Base-by-base conservation (phyloP, 2,797 vertebrate genomes). In the Sitta carolinensis region DNA sequence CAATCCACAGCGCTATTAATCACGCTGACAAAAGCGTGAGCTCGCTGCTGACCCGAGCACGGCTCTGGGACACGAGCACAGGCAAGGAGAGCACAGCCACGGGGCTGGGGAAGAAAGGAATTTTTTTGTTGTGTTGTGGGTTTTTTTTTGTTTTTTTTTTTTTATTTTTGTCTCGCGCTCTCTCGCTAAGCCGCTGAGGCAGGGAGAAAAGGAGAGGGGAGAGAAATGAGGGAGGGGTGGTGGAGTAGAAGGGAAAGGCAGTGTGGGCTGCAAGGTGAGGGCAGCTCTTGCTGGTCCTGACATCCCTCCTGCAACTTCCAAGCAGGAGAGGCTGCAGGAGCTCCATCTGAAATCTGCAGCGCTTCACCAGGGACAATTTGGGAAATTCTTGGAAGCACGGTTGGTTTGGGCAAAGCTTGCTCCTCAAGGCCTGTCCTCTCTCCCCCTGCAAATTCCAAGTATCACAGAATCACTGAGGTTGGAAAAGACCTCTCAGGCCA, bases 21-120 rank as follows among this genome's bases (percentile, higher is more conserved):
- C 99, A 99, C 99, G 95, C 98, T 99, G 99, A 99, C 99, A 99
- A 99, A 98, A 98, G 98, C 98, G 97, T 98, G 98, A 98, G 98
- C 98, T 97, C 92, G 95, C 97, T 93, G 95, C 98, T 98, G 98
- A 98, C 98, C 98, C 98, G 97, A 98, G 98, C 96, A 94, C 95
- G 91, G 98, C 98, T 98, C 97, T 96, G 97, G 97, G 98, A 98
- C 97, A 97, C 90, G 61, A 86, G 96, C 96, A 96, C 95, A 82
- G 87, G 87, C 91, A 89, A 96, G 96, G 95, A 83, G 95, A 94
- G 95, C 92, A 83, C 93, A 94, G 97, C 96, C 96, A 94, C 87
- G 22, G 93, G 96, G 95, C 94, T 85, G 80, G 84, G 59, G 83
- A 83, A 89, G 83, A 88, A 95, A 91, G 81, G 90, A 10, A 50